Conservation (phyloP, 1,140 invertebrate genomes). For the Drosophila sturtevanti region DNA sequence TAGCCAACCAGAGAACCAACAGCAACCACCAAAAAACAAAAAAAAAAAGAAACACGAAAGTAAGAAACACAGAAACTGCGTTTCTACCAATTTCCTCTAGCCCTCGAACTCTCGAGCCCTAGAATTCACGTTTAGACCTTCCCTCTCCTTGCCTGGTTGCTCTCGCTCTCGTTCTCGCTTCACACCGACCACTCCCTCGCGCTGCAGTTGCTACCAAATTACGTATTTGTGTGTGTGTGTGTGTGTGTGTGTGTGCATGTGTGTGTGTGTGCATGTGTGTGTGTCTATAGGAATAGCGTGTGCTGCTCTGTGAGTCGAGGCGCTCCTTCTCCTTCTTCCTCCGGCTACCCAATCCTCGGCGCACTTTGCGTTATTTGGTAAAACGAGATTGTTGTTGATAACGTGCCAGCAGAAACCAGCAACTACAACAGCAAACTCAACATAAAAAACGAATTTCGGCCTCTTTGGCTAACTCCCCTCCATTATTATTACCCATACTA, state of each 20-base stretch:
- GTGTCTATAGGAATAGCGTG: constrained; percentile 50
- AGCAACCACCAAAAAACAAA: constrained; percentile 66
- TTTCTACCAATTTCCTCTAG: constrained; percentile 72
- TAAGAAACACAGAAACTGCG: constrained; percentile 18
- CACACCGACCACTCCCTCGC: constrained; percentile 61
- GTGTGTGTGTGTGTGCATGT: background rate
- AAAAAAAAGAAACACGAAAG: constrained; percentile 8
- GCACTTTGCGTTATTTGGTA: constrained; percentile 78
- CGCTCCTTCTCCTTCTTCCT: background rate
- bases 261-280: background rate
- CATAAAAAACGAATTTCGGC: constrained; percentile 61
- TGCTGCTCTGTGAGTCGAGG: constrained; percentile 11
- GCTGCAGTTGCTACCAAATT: background rate
- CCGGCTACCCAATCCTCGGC: constrained; percentile 28
- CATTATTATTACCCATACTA: constrained; percentile 4
- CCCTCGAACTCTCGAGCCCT: constrained; percentile 54
- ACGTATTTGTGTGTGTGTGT: too few relatives aligned
- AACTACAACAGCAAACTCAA: constrained; percentile 38
- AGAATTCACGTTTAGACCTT: constrained; percentile 43
- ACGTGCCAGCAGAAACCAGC: constrained; percentile 58
- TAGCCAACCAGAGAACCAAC: constrained; percentile 76
- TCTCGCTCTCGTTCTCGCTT: constrained; percentile 7
- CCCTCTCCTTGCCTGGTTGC: constrained; percentile 15
- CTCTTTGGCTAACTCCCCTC: constrained; percentile 11
- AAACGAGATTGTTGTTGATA: constrained; percentile 81